Conservation (phyloP, 2,888 invertebrate genomes). For the Caenorhabditis zanzibari region DNA sequence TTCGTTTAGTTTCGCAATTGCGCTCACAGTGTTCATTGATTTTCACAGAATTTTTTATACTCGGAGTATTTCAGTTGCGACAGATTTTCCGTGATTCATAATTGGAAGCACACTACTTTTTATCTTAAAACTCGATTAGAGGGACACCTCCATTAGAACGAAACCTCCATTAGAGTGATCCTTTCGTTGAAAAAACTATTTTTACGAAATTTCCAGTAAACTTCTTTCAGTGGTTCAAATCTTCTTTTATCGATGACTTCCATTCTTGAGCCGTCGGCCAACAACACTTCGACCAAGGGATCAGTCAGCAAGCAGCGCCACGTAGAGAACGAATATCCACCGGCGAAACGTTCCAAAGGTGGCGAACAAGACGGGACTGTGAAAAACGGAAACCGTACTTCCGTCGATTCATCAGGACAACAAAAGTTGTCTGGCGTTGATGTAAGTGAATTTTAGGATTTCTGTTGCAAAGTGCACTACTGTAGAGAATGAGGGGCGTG, state of each 20-base stretch:
- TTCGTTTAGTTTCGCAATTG: neutral
- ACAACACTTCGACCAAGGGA: conserved; percentile 19
- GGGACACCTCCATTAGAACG: too few relatives aligned
- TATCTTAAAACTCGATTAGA: too few relatives aligned
- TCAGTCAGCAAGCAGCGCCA: conserved; percentile 16
- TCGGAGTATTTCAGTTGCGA: too few relatives aligned
- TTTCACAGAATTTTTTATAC: neutral
- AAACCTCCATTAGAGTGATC: too few relatives aligned
- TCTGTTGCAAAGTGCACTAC: neutral
- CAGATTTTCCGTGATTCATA: too few relatives aligned
- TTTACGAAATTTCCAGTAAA: neutral
- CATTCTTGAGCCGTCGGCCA: conserved; percentile 53
- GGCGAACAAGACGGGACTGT: conserved; percentile 10
- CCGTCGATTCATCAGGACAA: neutral
- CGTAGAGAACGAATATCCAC: conserved; percentile 44
- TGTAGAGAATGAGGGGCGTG: too few relatives aligned
- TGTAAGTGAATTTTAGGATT: neutral
- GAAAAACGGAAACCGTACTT: conserved; percentile 14
- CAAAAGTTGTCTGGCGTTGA: conserved; percentile 18
- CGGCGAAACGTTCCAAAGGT: conserved; percentile 43
- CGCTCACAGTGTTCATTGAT: neutral
- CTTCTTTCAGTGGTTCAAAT: conserved; percentile 46
- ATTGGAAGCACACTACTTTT: too few relatives aligned
- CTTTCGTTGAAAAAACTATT: too few relatives aligned
- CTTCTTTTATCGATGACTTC: conserved; percentile 48